Evolutionary conservation across 2,797 vertebrate species (phyloP).

Genomic region (Chrosomus eos): DNA sequence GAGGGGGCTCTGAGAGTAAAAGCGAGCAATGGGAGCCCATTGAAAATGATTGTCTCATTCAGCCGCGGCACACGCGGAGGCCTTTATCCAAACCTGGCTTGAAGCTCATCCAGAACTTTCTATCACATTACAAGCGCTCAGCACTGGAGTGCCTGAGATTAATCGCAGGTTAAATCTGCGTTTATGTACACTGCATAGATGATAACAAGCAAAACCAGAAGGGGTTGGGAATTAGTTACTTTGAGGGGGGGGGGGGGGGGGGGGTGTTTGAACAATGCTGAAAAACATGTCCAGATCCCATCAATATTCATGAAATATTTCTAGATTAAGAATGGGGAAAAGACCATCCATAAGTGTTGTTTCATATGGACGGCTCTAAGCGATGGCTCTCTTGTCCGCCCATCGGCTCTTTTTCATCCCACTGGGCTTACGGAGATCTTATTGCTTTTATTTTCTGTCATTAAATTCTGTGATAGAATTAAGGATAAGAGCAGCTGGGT

Average conservation of each 20-base stretch:
- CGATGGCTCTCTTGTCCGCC: constrained; percentile 36
- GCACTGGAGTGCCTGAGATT: constrained; percentile 29
- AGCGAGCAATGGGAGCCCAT: constrained; percentile 48
- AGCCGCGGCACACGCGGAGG: constrained; percentile 33
- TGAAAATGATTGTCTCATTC: constrained; percentile 61
- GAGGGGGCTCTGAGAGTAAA: constrained; percentile 35
- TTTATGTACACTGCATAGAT: constrained; percentile 37
- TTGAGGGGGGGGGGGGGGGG: not conserved
- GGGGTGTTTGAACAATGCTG: not conserved
- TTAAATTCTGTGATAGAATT: constrained; percentile 57
- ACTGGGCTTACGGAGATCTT: constrained; percentile 43
- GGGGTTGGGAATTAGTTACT: constrained; percentile 9
- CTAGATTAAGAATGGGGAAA: not conserved
- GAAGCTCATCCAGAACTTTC: constrained; percentile 53
- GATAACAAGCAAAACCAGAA: constrained; percentile 45
- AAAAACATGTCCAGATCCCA: constrained; percentile 22
- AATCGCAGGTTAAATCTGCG: constrained; percentile 53
- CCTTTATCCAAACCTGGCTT: constrained; percentile 58
- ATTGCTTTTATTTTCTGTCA: constrained; percentile 59
- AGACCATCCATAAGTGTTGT: constrained; percentile 25
- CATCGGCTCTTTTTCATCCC: constrained; percentile 49
- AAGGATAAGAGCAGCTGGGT: constrained; percentile 61
- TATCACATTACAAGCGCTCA: constrained; percentile 47
- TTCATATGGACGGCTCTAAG: constrained; percentile 28
- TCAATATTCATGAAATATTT: constrained; percentile 14